Percentiles rank a stretch among this genome's conserved stretches.
phyloP scores from a whole-genome alignment of 2,797 vertebrate species.

The Rhabdophis nuchalis region DNA sequence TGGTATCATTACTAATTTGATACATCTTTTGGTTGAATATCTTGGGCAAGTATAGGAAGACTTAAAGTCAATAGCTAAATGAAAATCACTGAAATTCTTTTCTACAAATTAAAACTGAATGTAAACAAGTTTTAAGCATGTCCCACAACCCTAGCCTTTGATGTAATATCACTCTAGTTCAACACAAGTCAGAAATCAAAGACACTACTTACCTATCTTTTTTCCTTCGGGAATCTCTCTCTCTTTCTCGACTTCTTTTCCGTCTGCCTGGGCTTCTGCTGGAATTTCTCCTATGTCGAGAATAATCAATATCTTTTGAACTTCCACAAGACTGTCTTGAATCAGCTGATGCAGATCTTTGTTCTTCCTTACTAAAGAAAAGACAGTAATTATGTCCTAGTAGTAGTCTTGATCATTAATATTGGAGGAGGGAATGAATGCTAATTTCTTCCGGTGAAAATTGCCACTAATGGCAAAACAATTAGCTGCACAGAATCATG shows the following conservation, averaged over 20 bases:
- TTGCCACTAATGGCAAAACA: not conserved
- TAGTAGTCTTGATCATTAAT: not conserved
- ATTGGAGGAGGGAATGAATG: not conserved
- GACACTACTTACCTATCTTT: constrained; percentile 77
- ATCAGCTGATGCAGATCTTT: constrained; percentile 79
- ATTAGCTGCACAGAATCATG: not conserved
- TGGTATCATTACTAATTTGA: not conserved
- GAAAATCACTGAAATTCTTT: not conserved
- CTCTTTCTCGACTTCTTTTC: constrained; percentile 68
- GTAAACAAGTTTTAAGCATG: not conserved
- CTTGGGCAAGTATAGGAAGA: not conserved
- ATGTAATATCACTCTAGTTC: not conserved
- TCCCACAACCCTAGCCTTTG: not conserved
- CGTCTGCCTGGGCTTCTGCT: constrained; percentile 73
- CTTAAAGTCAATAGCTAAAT: not conserved
- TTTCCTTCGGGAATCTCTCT: constrained; percentile 70
- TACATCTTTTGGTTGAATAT: not conserved
- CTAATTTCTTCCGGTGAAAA: not conserved
- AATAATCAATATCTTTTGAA: constrained; percentile 64
- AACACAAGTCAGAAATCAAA: not conserved
- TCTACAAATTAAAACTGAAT: not conserved
- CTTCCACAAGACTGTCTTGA: constrained; percentile 74
- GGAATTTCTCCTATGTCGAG: constrained; percentile 60
- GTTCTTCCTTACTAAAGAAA: constrained; percentile 60
- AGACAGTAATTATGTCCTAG: not conserved